These are phyloP conservation scores for Trichechus manatus DNA, from an alignment of 2,113 vertebrate genomes.

Conservation along the genomic window DNA sequence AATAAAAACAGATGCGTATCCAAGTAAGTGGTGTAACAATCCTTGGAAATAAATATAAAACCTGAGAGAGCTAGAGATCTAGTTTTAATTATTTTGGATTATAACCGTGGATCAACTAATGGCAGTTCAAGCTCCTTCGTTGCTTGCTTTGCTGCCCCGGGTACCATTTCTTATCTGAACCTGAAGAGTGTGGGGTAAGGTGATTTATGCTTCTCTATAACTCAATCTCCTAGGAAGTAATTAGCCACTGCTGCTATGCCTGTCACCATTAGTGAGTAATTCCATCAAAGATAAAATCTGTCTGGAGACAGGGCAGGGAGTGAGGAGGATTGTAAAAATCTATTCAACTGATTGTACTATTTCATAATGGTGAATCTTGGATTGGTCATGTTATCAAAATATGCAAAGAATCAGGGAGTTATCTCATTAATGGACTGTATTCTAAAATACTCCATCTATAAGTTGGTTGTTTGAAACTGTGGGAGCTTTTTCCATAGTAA, in stretches of 20 bases:
- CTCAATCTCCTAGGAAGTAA: slow-evolving; percentile 66
- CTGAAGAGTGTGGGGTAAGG: background rate
- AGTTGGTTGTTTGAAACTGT: background rate
- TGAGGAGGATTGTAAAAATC: background rate
- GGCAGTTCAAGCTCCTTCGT: background rate
- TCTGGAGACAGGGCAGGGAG: background rate
- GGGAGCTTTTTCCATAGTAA: background rate
- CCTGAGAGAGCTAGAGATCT: background rate
- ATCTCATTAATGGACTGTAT: background rate
- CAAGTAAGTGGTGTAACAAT: background rate
- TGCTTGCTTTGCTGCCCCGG: background rate
- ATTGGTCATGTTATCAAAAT: slow-evolving; percentile 34
- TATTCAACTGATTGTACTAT: slow-evolving; percentile 10
- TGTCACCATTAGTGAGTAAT: background rate
- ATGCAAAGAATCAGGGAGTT: slow-evolving; percentile 14
- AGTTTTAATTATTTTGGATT: slow-evolving; percentile 66
- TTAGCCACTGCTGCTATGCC: slow-evolving; percentile 44
- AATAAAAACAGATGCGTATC: slow-evolving; percentile 8
- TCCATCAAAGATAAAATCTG: slow-evolving; percentile 43
- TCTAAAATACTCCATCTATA: slow-evolving; percentile 3
- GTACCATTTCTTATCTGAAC: slow-evolving; percentile 14
- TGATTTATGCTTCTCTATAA: slow-evolving; percentile 14
- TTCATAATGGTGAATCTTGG: slow-evolving; percentile 1
- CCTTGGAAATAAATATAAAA: slow-evolving; percentile 18
- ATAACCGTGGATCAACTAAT: background rate